These are phyloP conservation scores for Paramisgurnus dabryanus DNA, from an alignment of 2,113 vertebrate species.

Conservation along the genomic window DNA sequence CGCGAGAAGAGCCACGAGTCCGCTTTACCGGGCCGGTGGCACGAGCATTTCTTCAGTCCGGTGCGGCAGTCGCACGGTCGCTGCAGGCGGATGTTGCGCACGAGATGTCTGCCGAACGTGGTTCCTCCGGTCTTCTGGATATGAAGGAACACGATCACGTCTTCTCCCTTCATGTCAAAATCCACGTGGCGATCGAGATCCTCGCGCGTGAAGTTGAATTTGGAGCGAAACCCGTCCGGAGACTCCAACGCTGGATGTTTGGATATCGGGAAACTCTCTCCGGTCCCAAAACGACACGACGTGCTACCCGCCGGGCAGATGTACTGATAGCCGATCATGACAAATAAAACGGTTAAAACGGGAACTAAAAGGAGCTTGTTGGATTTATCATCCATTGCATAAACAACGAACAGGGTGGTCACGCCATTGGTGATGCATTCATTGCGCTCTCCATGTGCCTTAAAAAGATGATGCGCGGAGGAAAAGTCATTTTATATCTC, in stretches of 20 bases:
- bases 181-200: slow-evolving; percentile 82
- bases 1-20: slow-evolving; percentile 92
- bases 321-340: slow-evolving; percentile 90
- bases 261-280: slow-evolving; percentile 59
- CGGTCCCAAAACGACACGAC: slow-evolving; percentile 68
- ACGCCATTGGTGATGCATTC: slow-evolving; percentile 57
- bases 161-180: slow-evolving; percentile 88
- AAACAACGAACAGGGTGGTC: slow-evolving; percentile 41
- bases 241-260: slow-evolving; percentile 64
- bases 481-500: no score
- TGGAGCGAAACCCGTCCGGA: slow-evolving; percentile 71
- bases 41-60: slow-evolving; percentile 92
- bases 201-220: slow-evolving; percentile 82
- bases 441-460: slow-evolving; percentile 30
- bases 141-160: slow-evolving; percentile 93
- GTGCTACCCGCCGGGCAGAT: slow-evolving; percentile 78
- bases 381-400: slow-evolving; percentile 88
- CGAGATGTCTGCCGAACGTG: slow-evolving; percentile 91
- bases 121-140: slow-evolving; percentile 97
- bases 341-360: slow-evolving; percentile 82
- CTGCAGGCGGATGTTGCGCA: slow-evolving; percentile 92
- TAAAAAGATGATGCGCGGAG: slow-evolving; percentile 22
- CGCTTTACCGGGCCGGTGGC: slow-evolving; percentile 87
- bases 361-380: slow-evolving; percentile 86
- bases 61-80: slow-evolving; percentile 88